Conservation (phyloP, 1,140 invertebrate species). For the Drosophila auraria region DNA sequence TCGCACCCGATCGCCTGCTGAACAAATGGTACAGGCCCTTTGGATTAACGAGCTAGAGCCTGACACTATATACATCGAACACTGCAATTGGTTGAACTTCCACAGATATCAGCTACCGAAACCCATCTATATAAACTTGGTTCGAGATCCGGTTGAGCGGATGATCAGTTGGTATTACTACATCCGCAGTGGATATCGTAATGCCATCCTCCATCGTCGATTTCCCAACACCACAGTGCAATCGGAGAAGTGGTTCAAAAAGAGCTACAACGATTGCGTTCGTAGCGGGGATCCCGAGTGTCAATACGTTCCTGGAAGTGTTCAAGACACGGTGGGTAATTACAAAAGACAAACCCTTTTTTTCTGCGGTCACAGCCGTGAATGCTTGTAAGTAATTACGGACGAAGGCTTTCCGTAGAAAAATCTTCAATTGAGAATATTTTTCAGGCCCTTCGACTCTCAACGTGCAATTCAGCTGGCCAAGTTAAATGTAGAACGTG, state of each 20-base stretch:
- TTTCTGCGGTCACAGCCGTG: slow-evolving; percentile 93
- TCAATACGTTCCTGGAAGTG: slow-evolving; percentile 91
- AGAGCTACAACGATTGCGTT: slow-evolving; percentile 96
- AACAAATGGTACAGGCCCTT: slow-evolving; percentile 44
- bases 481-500: slow-evolving; percentile 92
- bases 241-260: slow-evolving; percentile 93
- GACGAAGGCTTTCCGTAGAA: no score
- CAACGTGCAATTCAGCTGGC: slow-evolving; percentile 91
- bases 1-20: slow-evolving; percentile 4
- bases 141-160: slow-evolving; percentile 94
- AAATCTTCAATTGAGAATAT: background rate
- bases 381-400: slow-evolving; percentile 90
- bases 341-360: slow-evolving; percentile 92
- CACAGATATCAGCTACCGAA: slow-evolving; percentile 87
- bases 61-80: slow-evolving; percentile 69
- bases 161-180: slow-evolving; percentile 96
- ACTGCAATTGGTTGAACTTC: slow-evolving; percentile 86
- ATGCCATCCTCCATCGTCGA: slow-evolving; percentile 92
- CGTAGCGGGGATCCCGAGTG: slow-evolving; percentile 93
- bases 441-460: slow-evolving; percentile 92
- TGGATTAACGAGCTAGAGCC: slow-evolving; percentile 45
- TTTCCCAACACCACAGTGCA: slow-evolving; percentile 93
- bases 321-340: slow-evolving; percentile 92
- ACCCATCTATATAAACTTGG: slow-evolving; percentile 95
- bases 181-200: slow-evolving; percentile 93